Evolutionary conservation across 2,113 vertebrate species (phyloP).

Genomic region (Dromas ardeola): DNA sequence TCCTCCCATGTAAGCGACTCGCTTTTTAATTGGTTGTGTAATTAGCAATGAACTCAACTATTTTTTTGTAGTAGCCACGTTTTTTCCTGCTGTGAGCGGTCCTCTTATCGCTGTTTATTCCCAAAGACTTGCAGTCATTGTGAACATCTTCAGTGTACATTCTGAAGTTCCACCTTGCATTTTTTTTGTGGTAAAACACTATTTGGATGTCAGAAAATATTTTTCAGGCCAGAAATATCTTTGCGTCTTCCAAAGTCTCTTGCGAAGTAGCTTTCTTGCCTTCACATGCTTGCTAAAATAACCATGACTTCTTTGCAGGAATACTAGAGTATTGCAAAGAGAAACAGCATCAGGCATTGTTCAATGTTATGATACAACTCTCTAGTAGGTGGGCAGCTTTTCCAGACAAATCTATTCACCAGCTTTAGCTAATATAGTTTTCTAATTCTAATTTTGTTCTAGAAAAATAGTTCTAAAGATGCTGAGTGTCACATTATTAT

Average conservation of each 20-base stretch:
- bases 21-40: background rate
- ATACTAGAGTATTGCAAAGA: background rate
- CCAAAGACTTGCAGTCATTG: background rate
- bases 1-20: background rate
- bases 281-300: background rate
- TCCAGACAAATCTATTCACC: background rate
- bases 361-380: background rate
- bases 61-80: background rate
- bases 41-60: background rate
- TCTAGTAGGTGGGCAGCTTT: background rate
- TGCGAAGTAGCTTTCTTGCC: background rate
- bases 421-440: background rate
- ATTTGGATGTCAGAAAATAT: background rate
- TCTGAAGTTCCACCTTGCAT: background rate
- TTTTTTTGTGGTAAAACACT: background rate
- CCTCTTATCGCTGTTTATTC: background rate
- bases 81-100: background rate
- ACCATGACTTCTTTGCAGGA: background rate
- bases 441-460: background rate
- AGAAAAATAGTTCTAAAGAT: background rate
- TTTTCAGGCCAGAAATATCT: background rate
- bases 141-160: fast-evolving
- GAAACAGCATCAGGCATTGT: background rate
- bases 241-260: background rate
- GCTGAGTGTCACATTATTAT: background rate